Base-by-base conservation (phyloP, 2,797 vertebrate species). In the Gorsachius magnificus region DNA sequence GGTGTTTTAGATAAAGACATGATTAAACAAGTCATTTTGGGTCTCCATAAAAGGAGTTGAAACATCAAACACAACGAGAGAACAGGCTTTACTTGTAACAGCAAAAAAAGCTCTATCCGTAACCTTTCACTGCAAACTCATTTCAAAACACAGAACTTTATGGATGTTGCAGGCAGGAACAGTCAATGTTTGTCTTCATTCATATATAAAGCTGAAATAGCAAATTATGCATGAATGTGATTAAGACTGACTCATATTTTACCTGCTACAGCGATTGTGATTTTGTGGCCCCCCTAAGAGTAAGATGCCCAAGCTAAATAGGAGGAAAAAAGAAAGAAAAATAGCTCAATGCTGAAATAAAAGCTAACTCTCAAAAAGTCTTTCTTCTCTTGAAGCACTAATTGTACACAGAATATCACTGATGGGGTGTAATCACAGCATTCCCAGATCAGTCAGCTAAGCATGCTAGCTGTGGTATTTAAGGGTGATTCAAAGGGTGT, bases 1-100 rank as follows among this genome's bases (percentile, higher is more conserved):
- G 92, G 90, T 84, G 63, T 54, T 90, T 77, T 35, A 57, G 76
- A 87, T 70, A 82, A 74, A 93, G 87, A 56, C 57, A 13, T 46
- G 93, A 95, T 85, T 84, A 19, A 66, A 92, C 36, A n/a, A 87
- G 19, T 61, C 38, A 5, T 58, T 82, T 75, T 78, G 90, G 86
- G 88, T 87, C 86, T 51, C 71, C 66, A 53, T 78, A 78, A 91
- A 79, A 48, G 81, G 74, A 91, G 61, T 3, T 38, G 41, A 58
- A 75, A 87, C 96, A 94, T 95, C 92, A 96, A 94, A 95, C 69
- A 94, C 77, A 45, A 56, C 25, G 43, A 56, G 75, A 74, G 83
- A 87, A 48, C 45, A 41, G 69, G 43, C 12, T 93, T 87, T 38
- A 26, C 60, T 82, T 81, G 5, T 7, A 80, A 82, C 1, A 5